These are phyloP conservation scores for Flabesymbios commensalis DNA, from an alignment of 2,888 invertebrate species.

Conservation along the genomic window DNA sequence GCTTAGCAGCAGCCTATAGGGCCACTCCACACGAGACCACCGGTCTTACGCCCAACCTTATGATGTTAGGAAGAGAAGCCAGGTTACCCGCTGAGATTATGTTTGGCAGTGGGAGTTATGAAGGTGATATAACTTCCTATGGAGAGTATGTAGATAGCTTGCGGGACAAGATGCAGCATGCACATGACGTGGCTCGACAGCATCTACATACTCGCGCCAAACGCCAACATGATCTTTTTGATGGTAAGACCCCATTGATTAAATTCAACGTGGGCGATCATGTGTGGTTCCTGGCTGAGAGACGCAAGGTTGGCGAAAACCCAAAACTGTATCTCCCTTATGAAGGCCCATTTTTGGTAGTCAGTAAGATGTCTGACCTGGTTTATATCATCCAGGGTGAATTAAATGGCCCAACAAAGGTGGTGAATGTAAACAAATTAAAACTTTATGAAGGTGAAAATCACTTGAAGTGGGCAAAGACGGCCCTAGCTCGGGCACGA, in stretches of 20 bases:
- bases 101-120: no score
- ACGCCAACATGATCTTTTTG: background rate
- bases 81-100: background rate
- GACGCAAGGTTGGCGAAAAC: background rate
- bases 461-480: no score
- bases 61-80: conserved; percentile 3
- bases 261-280: background rate
- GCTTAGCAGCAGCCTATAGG: conserved; percentile 1
- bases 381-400: background rate
- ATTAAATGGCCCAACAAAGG: background rate
- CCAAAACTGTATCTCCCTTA: background rate
- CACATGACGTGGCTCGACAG: background rate
- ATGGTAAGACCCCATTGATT: background rate
- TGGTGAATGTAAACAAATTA: background rate
- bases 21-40: conserved; percentile 1
- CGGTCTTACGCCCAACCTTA: background rate
- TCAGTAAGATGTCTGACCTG: background rate
- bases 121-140: background rate
- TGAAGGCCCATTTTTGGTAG: background rate
- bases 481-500: no score
- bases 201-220: background rate
- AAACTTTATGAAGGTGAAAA: conserved; percentile 2
- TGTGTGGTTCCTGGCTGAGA: background rate
- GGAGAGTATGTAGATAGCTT: background rate
- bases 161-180: background rate